Base-by-base conservation (phyloP, 2,888 invertebrate species). In the Lobophora halterata region DNA sequence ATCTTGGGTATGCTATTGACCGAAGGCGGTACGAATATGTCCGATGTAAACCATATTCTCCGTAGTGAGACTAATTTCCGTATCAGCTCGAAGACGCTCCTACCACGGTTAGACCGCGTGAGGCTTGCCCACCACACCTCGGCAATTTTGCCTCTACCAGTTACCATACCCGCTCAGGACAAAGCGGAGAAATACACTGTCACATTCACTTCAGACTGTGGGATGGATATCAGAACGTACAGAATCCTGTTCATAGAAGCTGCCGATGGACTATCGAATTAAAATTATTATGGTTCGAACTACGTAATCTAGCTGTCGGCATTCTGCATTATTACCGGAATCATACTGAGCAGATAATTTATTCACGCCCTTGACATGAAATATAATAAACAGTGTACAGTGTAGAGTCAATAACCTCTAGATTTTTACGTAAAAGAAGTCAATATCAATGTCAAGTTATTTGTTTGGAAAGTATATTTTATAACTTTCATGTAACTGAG, bases 181-280 rank as follows among this genome's bases (percentile, higher is more conserved):
- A 71, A 64, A 24, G 48, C 69, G 1, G 81, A 82, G 36, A 85
- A 79, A 55, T 79, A 76, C 46, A 53, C 75, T 1, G 43, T 88
- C 3, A 72, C 71, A 3, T 61, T 88, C n/a, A 78, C 74, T 4
- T 88, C 88, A 1, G 77, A 79, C 3, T 82, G 81, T 39, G 80
- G 81, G 14, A 77, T 82, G 77, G 88, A 88, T 45, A 67, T 88
- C 36, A 76, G 88, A 5, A 76, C 73, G 5, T 87, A 86, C 35
- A 76, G 63, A 52, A 68, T 87, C 27, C 20, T 79, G 5, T 81
- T 86, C 35, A 51, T 75, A 14, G 65, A 71, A 37, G 36, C 39
- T 5, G 6, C 17, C 9, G 12, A 35, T 13, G 33, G 13, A 14
- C 11, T n/a, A n/a, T n/a, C n/a, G n/a, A n/a, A n/a, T n/a, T n/a